Evolutionary conservation across 2,113 vertebrate species (phyloP).

Genomic region (Passer montanus): DNA sequence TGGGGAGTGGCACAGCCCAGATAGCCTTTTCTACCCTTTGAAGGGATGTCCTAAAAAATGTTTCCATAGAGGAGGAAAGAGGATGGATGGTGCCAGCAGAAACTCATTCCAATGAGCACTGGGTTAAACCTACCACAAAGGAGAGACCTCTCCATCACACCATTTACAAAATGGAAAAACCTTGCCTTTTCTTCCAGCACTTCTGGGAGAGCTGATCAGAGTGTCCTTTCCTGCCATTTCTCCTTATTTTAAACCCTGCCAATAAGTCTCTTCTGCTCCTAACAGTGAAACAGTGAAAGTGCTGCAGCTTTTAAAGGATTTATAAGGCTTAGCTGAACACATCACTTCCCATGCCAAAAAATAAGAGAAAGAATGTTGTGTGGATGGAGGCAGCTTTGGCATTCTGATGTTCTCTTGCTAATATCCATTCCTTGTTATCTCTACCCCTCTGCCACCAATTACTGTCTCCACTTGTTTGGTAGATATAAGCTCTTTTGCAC

Average conservation of each 20-base stretch:
- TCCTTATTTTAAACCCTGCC: background rate
- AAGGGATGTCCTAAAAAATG: background rate
- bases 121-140: background rate
- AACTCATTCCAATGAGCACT: background rate
- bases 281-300: background rate
- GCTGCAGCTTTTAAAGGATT: constrained; percentile 11
- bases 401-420: background rate
- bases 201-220: background rate
- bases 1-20: background rate
- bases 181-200: background rate
- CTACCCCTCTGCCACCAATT: background rate
- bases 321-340: background rate
- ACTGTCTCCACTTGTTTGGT: background rate
- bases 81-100: background rate
- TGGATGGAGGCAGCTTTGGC: background rate
- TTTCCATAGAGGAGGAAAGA: background rate
- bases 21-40: background rate
- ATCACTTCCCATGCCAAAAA: background rate
- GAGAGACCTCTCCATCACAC: background rate
- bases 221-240: background rate
- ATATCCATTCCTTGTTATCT: background rate
- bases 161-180: background rate
- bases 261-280: background rate
- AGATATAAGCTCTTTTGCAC: background rate
- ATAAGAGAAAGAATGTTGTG: background rate